Evolutionary conservation across 2,113 vertebrate genomes (phyloP).

Genomic region (Microcebus tavaratra): DNA sequence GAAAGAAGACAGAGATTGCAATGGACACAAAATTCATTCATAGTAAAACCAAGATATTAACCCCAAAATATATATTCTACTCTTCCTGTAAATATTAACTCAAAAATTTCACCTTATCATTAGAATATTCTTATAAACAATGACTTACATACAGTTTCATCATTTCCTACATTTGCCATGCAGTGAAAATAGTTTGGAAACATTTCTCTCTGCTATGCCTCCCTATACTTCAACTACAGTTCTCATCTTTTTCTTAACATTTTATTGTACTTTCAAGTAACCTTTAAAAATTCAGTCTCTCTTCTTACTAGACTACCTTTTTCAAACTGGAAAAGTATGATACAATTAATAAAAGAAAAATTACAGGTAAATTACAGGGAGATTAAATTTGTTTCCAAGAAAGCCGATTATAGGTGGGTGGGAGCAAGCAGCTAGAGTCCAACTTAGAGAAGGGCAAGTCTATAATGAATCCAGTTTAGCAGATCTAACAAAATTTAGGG

Average conservation of each 20-base stretch:
- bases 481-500: not conserved
- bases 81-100: not conserved
- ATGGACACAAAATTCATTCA: not conserved
- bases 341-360: not conserved
- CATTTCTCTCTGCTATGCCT: not conserved
- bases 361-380: not conserved
- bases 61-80: not conserved
- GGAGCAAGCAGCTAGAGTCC: not conserved
- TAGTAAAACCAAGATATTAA: not conserved
- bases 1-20: not conserved
- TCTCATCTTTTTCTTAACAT: not conserved
- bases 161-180: not conserved
- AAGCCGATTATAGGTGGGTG: not conserved
- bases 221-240: not conserved
- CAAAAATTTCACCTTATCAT: not conserved
- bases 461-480: not conserved
- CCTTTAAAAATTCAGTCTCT: not conserved
- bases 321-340: not conserved
- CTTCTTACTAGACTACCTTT: not conserved
- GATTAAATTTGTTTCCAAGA: not conserved
- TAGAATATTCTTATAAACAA: not conserved
- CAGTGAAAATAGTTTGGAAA: not conserved
- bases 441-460: not conserved
- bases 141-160: not conserved
- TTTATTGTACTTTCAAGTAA: not conserved